Evolutionary conservation across 2,888 invertebrate species (phyloP), one percentile per base, ranked within the genome.

Genomic region (Tipula helvola): DNA sequence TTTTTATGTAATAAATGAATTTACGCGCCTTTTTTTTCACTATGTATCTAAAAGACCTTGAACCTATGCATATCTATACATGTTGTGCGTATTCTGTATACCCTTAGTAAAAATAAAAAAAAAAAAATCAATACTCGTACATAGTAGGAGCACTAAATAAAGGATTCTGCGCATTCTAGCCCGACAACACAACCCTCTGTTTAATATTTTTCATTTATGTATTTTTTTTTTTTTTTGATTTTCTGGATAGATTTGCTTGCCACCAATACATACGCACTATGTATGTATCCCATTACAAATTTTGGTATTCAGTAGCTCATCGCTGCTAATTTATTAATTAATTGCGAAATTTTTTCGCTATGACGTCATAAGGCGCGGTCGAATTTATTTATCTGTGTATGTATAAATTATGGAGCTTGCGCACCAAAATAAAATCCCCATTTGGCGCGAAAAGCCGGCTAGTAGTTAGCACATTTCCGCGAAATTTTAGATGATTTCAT

Each of bases 321-420:
- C n/a, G 52, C 28, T 28, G 28, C 28, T 1, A 28, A 28, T 52
- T 52, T 28, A 71, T 28, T 71, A 71, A 71, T 28, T 71, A 71
- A 28, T 12, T 28, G 71, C 71, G 28, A 71, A 28, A 71, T 28
- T 10, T 71, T 71, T 71, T 71, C 71, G 28, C 71, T 8, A 57
- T 87, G 87, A 88, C 88, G 88, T 87, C 87, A 87, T 86, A 86
- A 87, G 87, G 87, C 88, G 88, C 88, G 87, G 87, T 87, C 88
- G 85, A 71, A 86, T 39, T 39, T 57, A 5, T 84, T 41, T 84
- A 84, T 83, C 87, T 47, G 47, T 83, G 83, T 83, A 36, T n/a
- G 71, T 71, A 71, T 71, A 3, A 28, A 18, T 71, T 52, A 3
- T n/a, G n/a, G 71, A 71, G 71, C 28, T 71, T 71, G 71, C 71